Base-by-base conservation (phyloP, 1,140 invertebrate genomes). In the Muscidifurax raptorellus region DNA sequence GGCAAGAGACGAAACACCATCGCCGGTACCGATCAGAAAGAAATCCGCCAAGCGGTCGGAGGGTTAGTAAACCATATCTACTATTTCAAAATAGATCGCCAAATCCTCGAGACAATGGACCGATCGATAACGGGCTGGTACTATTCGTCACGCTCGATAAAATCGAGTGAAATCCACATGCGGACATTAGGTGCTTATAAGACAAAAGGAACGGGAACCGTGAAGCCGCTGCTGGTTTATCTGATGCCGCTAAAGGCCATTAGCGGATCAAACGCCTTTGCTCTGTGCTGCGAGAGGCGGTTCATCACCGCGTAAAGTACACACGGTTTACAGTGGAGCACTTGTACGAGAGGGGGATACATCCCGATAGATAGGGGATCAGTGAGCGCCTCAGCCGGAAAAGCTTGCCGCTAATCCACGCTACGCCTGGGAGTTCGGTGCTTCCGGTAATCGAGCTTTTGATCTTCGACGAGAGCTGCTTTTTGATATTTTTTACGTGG, bases 1-100 rank as follows among this genome's bases (percentile, higher is more conserved):
- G 96, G 95, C 91, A 97, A 97, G 93, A 95, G 97, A 94, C 94
- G 97, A 91, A 98, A 98, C 91, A 98, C 97, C 87, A 97, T 98
- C 90, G 97, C 97, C 86, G 97, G 97, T 88, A 97, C 96, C 86
- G 96, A 97, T 94, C 95, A 96, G 89, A 97, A 96, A 93, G 97
- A 97, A 94, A 96, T 97, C 92, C 95, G 95, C 92, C 95, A 96
- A 92, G 96, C 96, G 90, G 94, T 96, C 86, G 95, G 95, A 93
- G 96, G 95, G 96, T 96, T 95, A 95, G 76, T 80, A 0, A 9
- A 47, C 18, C 13, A 69, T 15, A 2, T 67, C 22, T 5, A 3
- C n/a, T 67, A 18, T n/a, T 30, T 69, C 27, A 69, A 69, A 69
- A 27, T 15, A 32, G 13, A 74, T 40, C 72, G 22, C 52, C 52